Base-by-base conservation (phyloP, 2,113 vertebrate genomes). In the Cairina moschata region DNA sequence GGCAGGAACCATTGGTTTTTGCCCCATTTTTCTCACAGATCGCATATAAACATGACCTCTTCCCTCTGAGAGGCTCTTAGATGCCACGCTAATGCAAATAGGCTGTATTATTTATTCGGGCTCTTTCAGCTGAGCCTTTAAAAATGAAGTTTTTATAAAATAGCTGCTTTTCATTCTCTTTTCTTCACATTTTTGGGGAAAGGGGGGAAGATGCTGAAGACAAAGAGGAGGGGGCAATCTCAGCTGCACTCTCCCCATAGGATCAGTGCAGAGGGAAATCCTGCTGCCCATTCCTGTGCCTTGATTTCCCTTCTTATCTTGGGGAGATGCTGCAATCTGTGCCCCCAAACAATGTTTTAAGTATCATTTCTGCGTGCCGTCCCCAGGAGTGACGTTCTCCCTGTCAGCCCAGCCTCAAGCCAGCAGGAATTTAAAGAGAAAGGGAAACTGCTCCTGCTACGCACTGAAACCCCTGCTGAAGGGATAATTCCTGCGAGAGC, bases 31-130 rank as follows among this genome's bases (percentile, higher is more conserved):
- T n/a, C 74, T 65, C 78, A 31, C 48, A n/a, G 78, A 40, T 82
- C 8, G 0, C 71, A 26, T 75, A 62, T 5, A 85, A 95, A 87
- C 54, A 32, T 4, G 8, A 54, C 62, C 58, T 20, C 1, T 2
- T 77, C 79, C 69, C 76, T 71, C 16, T 1, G 42, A 15, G 42
- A 29, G 48, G 54, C 32, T 72, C 82, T 14, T 12, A 32, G 78
- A 23, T 52, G 42, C 66, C 18, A 11, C 6, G 2, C 28, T 11
- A 9, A 26, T 4, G 62, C 66, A 68, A 34, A 60, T 9, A 34
- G 22, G 3, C 0, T 0, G 16, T 8, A 2, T 4, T 44, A 15
- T 58, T 58, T 58, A 86, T 38, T 31, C 8, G 1, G 2, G 20
- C 1, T 11, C 34, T 91, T 58, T 28, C 75, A 32, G 16, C 1